phyloP scores from a whole-genome alignment of 2,797 vertebrate species.

The Thaleichthys pacificus region DNA sequence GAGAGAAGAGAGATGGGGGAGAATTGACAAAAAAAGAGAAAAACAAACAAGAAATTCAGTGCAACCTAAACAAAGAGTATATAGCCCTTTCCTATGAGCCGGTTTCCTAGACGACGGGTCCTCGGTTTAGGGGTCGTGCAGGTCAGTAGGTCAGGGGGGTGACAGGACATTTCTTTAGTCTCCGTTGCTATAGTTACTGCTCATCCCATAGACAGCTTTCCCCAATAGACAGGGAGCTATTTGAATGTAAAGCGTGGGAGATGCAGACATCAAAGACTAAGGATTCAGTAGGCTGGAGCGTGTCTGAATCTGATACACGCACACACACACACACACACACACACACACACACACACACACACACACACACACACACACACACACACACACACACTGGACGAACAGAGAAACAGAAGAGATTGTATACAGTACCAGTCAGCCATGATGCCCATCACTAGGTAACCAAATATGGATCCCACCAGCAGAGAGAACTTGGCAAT shows the following conservation, averaged over 20 bases:
- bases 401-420: neutral
- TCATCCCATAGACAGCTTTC: conserved; percentile 52
- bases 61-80: too few relatives aligned
- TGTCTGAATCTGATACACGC: neutral
- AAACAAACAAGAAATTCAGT: too few relatives aligned
- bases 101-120: conserved; percentile 3
- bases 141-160: conserved; percentile 52
- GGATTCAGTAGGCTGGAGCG: neutral
- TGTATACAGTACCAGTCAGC: conserved; percentile 88
- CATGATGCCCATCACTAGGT: conserved; percentile 95
- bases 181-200: conserved; percentile 54
- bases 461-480: conserved; percentile 96
- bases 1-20: neutral
- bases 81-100: conserved; percentile 17
- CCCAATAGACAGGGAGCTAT: neutral
- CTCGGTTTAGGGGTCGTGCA: conserved; percentile 32
- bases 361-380: too few relatives aligned
- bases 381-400: too few relatives aligned
- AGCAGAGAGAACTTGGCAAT: conserved; percentile 96
- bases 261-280: neutral
- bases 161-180: conserved; percentile 45
- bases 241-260: neutral
- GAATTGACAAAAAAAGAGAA: too few relatives aligned
- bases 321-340: neutral
- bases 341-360: too few relatives aligned